These are phyloP conservation scores for Pristionchus maxplancki DNA, from an alignment of 2,888 invertebrate species.

Conservation along the genomic window DNA sequence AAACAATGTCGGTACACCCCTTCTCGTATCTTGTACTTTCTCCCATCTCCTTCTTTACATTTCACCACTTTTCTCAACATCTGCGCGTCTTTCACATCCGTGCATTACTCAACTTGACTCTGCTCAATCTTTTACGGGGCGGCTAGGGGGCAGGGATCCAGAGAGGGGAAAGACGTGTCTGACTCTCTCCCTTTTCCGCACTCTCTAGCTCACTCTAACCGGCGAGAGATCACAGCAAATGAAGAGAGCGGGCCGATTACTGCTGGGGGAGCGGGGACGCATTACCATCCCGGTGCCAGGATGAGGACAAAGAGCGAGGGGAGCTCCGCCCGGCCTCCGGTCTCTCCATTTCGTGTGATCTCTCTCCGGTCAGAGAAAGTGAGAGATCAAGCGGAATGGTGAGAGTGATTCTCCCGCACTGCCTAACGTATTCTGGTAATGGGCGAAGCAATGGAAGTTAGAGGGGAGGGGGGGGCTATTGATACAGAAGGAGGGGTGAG, in stretches of 20 bases:
- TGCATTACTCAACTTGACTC: constrained; percentile 30
- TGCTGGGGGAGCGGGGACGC: background rate
- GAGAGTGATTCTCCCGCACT: constrained; percentile 15
- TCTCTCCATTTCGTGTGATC: background rate
- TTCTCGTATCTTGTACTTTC: no score
- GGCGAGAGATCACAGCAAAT: background rate
- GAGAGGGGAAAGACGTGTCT: background rate
- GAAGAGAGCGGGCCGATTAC: background rate
- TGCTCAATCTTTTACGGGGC: background rate
- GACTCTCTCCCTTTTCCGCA: background rate
- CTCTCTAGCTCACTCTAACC: background rate
- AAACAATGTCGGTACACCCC: no score
- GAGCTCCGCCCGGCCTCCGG: background rate
- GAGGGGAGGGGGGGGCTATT: background rate
- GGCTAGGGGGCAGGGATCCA: constrained; percentile 24
- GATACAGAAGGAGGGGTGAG: constrained; percentile 13
- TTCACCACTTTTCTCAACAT: background rate
- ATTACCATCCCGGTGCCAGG: constrained; percentile 36
- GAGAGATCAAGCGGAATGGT: background rate
- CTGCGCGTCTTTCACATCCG: background rate
- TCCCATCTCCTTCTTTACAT: background rate
- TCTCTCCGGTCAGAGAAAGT: background rate
- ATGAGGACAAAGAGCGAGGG: constrained; percentile 19
- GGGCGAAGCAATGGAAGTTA: background rate
- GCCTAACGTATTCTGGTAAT: constrained; percentile 44